Evolutionary conservation across 2,113 vertebrate genomes (phyloP).

Genomic region (Chaetura pelagica): DNA sequence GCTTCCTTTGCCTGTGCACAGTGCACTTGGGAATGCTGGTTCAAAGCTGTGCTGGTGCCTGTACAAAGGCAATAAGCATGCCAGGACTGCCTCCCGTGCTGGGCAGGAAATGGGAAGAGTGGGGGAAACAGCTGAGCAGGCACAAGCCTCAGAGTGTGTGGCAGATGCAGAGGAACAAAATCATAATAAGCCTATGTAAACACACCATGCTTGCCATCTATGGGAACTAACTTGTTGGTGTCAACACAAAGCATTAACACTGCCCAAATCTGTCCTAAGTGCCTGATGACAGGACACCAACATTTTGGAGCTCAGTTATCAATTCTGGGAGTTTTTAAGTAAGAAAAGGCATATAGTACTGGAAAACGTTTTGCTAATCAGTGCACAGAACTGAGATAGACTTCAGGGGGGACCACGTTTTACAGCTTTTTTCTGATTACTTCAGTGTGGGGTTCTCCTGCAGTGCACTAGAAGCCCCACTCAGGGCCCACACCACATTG

Average conservation of each 20-base stretch:
- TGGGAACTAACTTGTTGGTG: neutral
- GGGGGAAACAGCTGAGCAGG: neutral
- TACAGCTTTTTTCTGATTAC: neutral
- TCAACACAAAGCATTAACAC: neutral
- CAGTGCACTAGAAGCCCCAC: rapidly evolving
- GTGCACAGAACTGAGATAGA: neutral
- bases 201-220: rapidly evolving
- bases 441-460: neutral
- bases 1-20: neutral
- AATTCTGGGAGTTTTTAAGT: neutral
- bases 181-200: neutral
- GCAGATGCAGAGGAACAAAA: neutral
- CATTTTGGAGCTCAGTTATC: neutral
- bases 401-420: neutral
- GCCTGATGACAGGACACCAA: neutral
- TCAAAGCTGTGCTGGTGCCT: neutral
- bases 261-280: neutral
- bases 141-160: rapidly evolving
- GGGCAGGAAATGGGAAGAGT: rapidly evolving
- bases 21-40: neutral
- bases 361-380: neutral
- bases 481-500: too few relatives aligned
- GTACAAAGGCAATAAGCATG: neutral
- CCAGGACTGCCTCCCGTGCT: neutral
- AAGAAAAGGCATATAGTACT: neutral